Evolutionary conservation across 2,888 invertebrate genomes (phyloP).

Genomic region (Ctena decussata): DNA sequence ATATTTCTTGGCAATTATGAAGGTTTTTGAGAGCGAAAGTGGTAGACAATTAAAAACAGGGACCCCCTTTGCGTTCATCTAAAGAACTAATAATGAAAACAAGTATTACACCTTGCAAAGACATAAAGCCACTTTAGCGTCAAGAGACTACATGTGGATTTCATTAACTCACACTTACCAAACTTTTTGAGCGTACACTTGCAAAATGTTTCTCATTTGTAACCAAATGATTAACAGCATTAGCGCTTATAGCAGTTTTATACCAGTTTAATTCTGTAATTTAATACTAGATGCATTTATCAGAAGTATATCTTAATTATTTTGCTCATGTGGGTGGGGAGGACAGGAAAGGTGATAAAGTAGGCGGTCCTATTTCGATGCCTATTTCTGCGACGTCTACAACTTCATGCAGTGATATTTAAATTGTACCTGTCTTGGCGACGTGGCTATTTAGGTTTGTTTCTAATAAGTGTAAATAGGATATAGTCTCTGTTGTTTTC

Average conservation of each 20-base stretch:
- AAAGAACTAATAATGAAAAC: neutral
- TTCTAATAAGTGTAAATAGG: too few relatives aligned
- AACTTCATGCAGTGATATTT: too few relatives aligned
- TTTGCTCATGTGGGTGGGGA: neutral
- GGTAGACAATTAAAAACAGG: neutral
- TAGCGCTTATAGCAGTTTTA: neutral
- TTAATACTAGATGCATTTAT: neutral
- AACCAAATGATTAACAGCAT: neutral
- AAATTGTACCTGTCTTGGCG: too few relatives aligned
- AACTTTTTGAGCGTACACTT: neutral
- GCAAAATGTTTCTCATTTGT: neutral
- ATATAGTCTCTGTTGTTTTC: too few relatives aligned
- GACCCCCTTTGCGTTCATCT: neutral
- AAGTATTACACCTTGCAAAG: neutral
- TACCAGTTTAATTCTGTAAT: neutral
- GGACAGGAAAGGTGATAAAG: too few relatives aligned
- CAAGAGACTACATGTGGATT: neutral
- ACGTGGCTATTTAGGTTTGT: too few relatives aligned
- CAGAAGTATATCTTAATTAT: neutral
- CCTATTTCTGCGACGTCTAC: too few relatives aligned
- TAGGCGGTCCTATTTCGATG: too few relatives aligned
- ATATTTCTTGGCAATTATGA: neutral
- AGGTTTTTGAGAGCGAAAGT: neutral
- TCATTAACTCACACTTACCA: neutral
- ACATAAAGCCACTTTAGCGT: neutral